Base-by-base conservation (phyloP, 2,888 invertebrate genomes). In the Lobophora halterata region DNA sequence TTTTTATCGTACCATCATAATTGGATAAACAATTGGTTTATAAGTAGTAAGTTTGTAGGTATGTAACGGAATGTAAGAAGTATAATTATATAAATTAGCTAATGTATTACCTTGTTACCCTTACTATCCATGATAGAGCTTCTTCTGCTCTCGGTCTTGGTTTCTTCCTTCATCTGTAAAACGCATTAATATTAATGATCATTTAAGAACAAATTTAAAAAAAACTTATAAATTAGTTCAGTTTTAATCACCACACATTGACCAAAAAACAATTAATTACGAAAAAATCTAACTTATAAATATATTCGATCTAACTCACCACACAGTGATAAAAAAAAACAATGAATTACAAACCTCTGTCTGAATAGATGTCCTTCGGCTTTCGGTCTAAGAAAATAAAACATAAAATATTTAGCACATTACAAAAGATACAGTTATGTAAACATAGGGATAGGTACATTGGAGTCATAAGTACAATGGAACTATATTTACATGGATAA, bases 121-220 rank as follows among this genome's bases (percentile, higher is more conserved):
- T 82, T 85, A 53, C 75, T 78, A 58, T 87, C 86, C 28, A 80
- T 63, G 19, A 79, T 57, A 5, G 87, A 87, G 57, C 85, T 78
- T 46, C 77, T 76, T 41, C 87, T 69, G 51, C 87, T 87, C 43
- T 31, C 31, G 10, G 23, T 33, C 20, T 40, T 46, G 13, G 35
- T 40, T 42, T 51, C 46, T 18, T 40, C 40, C 29, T 46, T 45
- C 16, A 26, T 36, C 46, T 35, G 23, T n/a, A 26, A 17, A 19
- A 37, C 10, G 5, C 24, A 20, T 36, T 20, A 36, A 8, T 4
- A 14, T 38, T 17, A 3, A 17, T 17, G 2, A 17, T 17, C 2
- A 17, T n/a, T n/a, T n/a, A 13, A 8, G 14, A 6, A 25, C 7
- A 7, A 3, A 8, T 7, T 25, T 2, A 25, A 5, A 14, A 25